Base-by-base conservation (phyloP, 2,113 vertebrate genomes). In the Haemorhous mexicanus region DNA sequence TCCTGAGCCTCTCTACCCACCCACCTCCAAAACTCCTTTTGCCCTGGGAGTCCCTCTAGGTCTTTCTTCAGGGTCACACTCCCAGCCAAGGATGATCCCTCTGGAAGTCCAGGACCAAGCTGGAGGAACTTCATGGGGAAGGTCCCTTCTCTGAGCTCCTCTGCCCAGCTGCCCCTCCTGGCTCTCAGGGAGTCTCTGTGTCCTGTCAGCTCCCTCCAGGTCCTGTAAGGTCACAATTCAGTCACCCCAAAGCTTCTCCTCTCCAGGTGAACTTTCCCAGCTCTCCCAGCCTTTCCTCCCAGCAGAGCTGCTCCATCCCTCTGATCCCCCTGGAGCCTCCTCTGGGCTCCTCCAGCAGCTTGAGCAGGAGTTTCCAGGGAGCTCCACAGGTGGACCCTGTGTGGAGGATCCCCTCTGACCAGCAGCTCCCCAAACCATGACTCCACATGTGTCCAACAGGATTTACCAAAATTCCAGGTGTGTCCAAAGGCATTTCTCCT, bases 391-490 rank as follows among this genome's bases (percentile, higher is more conserved):
- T 9, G 56, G 52, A 47, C 44, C 18, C 10, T 47, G 35, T 28
- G 18, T 35, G 68, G 13, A 27, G n/a, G 17, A 35, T 61, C 30
- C 33, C 43, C 69, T 89, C 49, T 52, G 49, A 47, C 10, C 44
- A 58, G 19, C 41, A 55, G 7, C 33, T 76, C 19, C n/a, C 24
- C n/a, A 63, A 44, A 83, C 43, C 44, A n/a, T 0, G 0, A 81
- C 3, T 26, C 13, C 61, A 35, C 0, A 0, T 21, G 67, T 32
- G 56, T 7, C 37, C 67, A 58, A 17, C 0, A 0, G 27, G 13
- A 24, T 66, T 37, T 12, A 24, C 41, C 50, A 5, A 2, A 9
- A 26, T 35, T 53, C 61, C 76, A 52, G 35, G 11, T 4, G 15
- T 52, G 30, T 46, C 33, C 6, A 2, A 77, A 72, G 50, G 30